Evolutionary conservation across 2,797 vertebrate species (phyloP).

Genomic region (Enteromius mattozi): DNA sequence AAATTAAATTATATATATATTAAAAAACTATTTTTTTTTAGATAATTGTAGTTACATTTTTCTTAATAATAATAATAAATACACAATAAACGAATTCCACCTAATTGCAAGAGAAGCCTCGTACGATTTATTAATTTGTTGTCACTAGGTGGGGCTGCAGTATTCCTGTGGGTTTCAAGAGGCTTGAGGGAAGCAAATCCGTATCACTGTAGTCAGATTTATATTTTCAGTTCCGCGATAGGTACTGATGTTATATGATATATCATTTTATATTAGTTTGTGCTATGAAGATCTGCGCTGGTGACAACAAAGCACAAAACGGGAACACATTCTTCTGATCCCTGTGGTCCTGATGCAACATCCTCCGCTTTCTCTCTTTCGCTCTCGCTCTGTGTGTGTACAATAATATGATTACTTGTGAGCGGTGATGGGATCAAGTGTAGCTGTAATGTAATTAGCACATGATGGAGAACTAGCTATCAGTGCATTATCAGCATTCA

Average conservation of each 20-base stretch:
- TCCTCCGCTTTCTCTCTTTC: not conserved
- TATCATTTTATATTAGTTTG: not conserved
- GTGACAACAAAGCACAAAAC: not conserved
- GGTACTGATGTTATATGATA: not conserved
- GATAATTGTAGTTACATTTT: not conserved
- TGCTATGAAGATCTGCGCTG: not conserved
- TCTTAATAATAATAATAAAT: too few species aligned
- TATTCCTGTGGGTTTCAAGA: conserved; percentile 5
- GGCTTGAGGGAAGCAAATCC: not conserved
- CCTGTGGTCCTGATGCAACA: conserved; percentile 19
- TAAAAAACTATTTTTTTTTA: too few species aligned
- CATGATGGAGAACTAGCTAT: conserved; percentile 75
- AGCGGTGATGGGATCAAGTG: conserved; percentile 75
- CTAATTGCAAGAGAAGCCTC: not conserved
- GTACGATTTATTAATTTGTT: not conserved
- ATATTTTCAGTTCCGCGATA: not conserved
- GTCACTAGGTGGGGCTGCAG: conserved; percentile 39
- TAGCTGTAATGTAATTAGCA: conserved; percentile 75
- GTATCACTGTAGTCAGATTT: not conserved
- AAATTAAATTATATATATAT: not conserved
- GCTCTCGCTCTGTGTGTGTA: conserved; percentile 47
- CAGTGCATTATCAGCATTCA: conserved; percentile 74
- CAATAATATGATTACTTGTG: conserved; percentile 75
- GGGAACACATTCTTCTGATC: not conserved
- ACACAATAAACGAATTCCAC: too few species aligned